phyloP scores from a whole-genome alignment of 1,140 invertebrate genomes.

The Zaprionus gabonicus region DNA sequence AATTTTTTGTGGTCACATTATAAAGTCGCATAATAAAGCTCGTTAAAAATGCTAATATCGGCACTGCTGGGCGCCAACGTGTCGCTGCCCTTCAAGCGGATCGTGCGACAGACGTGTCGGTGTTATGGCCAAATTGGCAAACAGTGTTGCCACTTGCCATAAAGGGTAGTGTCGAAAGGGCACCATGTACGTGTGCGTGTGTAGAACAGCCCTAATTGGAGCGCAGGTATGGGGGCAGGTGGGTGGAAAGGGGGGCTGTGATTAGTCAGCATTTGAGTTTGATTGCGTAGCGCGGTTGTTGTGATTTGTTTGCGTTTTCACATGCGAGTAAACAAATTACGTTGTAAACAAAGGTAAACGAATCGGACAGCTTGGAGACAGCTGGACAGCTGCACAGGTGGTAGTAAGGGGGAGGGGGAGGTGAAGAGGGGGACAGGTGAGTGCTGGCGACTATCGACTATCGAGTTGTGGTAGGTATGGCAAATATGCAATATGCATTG shows the following conservation, averaged over 20 bases:
- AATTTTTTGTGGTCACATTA: slow-evolving; percentile 23
- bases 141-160: slow-evolving; percentile 19
- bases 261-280: slow-evolving; percentile 52
- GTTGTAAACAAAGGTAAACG: slow-evolving; percentile 68
- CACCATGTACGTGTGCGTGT: slow-evolving; percentile 52
- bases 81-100: slow-evolving; percentile 28
- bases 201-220: slow-evolving; percentile 33
- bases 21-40: slow-evolving; percentile 35
- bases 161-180: slow-evolving; percentile 19
- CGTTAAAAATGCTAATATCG: slow-evolving; percentile 17
- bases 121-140: slow-evolving; percentile 56
- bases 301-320: slow-evolving; percentile 78
- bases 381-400: background rate
- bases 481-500: slow-evolving; percentile 44
- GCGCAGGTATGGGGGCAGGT: background rate
- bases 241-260: background rate
- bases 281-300: slow-evolving; percentile 69
- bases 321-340: slow-evolving; percentile 71
- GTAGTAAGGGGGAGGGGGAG: no score
- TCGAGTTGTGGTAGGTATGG: slow-evolving; percentile 26
- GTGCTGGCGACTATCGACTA: background rate
- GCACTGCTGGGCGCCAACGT: slow-evolving; percentile 6
- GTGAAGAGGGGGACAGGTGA: background rate
- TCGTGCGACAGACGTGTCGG: slow-evolving; percentile 50
- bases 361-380: slow-evolving; percentile 8